Conservation (phyloP, 92 coral and sea anemone genomes). For the Pocillopora meandrina region DNA sequence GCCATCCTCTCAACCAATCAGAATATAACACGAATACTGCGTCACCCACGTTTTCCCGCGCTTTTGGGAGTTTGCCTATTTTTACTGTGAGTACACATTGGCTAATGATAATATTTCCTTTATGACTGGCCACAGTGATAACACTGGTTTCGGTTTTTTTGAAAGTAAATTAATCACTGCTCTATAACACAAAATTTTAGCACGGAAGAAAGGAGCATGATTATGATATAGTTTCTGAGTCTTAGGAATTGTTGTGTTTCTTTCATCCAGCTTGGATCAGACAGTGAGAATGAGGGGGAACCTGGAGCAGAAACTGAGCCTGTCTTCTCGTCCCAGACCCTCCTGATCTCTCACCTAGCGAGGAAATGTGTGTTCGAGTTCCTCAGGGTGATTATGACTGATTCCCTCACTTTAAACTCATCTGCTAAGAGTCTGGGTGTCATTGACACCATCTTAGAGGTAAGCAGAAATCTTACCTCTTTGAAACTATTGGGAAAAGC, state of each 20-base stretch:
- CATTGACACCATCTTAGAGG: slow-evolving; percentile 86
- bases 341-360: slow-evolving; percentile 80
- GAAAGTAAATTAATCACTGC: too few species aligned
- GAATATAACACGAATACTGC: too few species aligned
- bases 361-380: slow-evolving; percentile 77
- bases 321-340: slow-evolving; percentile 38
- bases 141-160: too few species aligned
- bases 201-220: too few species aligned
- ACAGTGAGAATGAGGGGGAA: slow-evolving; percentile 65
- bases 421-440: slow-evolving; percentile 74
- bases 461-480: slow-evolving; percentile 2
- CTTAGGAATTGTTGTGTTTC: background rate
- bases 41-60: too few species aligned
- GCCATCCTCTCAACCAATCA: too few species aligned
- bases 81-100: too few species aligned
- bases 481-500: background rate
- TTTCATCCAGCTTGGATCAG: slow-evolving; percentile 47
- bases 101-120: too few species aligned
- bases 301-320: slow-evolving; percentile 29
- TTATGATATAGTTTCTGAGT: too few species aligned
- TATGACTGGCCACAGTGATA: too few species aligned
- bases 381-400: slow-evolving; percentile 89
- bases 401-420: slow-evolving; percentile 73
- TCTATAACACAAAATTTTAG: too few species aligned
- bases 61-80: too few species aligned